A percentile compares a stretch with the other conserved stretches of the same genome.
phyloP scores from a whole-genome alignment of 2,888 invertebrate species.

The Apomyelois bistriatella region DNA sequence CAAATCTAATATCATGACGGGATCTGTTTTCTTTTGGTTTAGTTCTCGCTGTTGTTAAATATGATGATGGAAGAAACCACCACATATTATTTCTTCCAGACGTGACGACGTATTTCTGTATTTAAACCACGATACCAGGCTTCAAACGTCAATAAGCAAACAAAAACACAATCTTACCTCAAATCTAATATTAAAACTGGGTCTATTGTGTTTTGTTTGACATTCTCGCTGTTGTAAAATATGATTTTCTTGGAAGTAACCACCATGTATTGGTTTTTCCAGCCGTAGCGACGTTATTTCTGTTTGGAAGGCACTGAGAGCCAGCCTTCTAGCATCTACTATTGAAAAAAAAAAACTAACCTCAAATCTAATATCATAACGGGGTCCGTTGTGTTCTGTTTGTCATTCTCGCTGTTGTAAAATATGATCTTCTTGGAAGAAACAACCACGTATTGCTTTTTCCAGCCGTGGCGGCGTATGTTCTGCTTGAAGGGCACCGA shows the following conservation, averaged over 20 bases:
- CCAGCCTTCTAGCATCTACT: conserved; percentile 94
- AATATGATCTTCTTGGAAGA: conserved; percentile 98
- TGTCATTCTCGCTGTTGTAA: conserved; percentile 96
- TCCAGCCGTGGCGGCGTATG: conserved; percentile 97
- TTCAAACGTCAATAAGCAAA: too few species aligned
- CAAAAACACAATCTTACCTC: too few species aligned
- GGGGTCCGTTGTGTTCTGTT: conserved; percentile 96
- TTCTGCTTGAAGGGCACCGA: conserved; percentile 97
- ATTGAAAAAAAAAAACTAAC: conserved; percentile 66
- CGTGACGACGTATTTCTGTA: conserved; percentile 94
- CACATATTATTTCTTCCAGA: conserved; percentile 98
- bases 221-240: too few species aligned
- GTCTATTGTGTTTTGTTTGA: too few species aligned
- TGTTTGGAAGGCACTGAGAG: conserved; percentile 96
- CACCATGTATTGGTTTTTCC: too few species aligned
- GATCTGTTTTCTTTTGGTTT: conserved; percentile 97
- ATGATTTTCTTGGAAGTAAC: too few species aligned
- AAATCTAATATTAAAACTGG: too few species aligned
- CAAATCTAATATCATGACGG: conserved; percentile 96
- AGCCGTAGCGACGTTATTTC: conserved; percentile 81
- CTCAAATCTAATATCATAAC: conserved; percentile 97
- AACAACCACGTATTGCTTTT: conserved; percentile 97
- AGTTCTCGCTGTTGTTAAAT: conserved; percentile 96
- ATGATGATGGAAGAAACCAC: conserved; percentile 98
- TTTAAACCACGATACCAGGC: too few species aligned